These are phyloP conservation scores for Ruditapes philippinarum DNA, from an alignment of 1,140 invertebrate species.

Conservation along the genomic window DNA sequence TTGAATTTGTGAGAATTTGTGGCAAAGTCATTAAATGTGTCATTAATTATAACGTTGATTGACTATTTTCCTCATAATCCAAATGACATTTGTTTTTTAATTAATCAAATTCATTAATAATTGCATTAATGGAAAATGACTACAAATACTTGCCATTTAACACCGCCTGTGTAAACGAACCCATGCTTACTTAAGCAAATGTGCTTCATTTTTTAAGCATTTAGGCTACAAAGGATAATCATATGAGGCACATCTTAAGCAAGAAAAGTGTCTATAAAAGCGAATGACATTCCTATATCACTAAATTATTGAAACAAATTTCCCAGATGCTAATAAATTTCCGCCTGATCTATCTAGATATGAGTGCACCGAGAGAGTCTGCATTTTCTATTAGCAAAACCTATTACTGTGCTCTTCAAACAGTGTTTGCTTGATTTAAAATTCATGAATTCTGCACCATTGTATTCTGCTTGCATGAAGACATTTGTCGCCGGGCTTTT, in stretches of 20 bases:
- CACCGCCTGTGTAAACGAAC: too few species aligned
- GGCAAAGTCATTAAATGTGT: too few species aligned
- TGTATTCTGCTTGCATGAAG: background rate
- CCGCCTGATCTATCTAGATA: background rate
- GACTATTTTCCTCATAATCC: background rate
- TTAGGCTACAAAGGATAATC: too few species aligned
- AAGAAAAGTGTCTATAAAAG: background rate
- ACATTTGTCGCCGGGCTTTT: too few species aligned
- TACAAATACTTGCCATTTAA: too few species aligned
- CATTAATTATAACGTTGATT: background rate
- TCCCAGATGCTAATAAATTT: background rate
- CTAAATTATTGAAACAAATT: slow-evolving; percentile 8
- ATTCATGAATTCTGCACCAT: background rate
- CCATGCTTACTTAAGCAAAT: background rate
- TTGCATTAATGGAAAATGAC: too few species aligned
- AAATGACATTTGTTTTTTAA: too few species aligned
- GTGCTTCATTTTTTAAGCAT: background rate
- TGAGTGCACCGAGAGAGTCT: background rate
- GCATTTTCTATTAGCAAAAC: background rate
- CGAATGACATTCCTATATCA: background rate
- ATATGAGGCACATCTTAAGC: background rate
- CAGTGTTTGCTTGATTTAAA: slow-evolving; percentile 1
- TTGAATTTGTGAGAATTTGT: too few species aligned
- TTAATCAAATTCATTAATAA: too few species aligned
- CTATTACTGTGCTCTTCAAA: background rate